A percentile compares a stretch with the other conserved stretches of the same genome.
phyloP scores from a whole-genome alignment of 2,888 invertebrate species.

The Petrolisthes cinctipes region DNA sequence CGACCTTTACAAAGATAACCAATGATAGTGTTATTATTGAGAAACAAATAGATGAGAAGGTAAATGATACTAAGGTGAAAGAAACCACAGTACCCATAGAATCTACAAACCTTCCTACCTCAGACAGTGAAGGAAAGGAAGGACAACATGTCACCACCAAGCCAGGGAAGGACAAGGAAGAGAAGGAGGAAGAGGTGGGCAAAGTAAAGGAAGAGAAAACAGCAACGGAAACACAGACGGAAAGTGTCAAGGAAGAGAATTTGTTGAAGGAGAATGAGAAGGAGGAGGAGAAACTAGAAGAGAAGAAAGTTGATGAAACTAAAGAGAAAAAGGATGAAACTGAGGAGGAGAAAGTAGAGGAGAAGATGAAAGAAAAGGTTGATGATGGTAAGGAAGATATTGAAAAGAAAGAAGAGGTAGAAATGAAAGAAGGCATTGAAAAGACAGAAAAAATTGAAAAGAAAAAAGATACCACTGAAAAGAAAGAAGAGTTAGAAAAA shows the following conservation, averaged over 20 bases:
- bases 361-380: neutral
- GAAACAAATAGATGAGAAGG: too few relatives aligned
- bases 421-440: neutral
- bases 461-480: neutral
- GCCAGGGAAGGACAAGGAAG: neutral
- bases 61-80: too few relatives aligned
- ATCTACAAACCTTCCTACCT: neutral
- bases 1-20: too few relatives aligned
- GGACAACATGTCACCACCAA: neutral
- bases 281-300: neutral
- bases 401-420: neutral
- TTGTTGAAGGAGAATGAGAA: neutral
- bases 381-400: neutral
- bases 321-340: constrained; percentile 9
- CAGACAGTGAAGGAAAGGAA: neutral
- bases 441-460: neutral
- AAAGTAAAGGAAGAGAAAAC: neutral
- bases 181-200: neutral
- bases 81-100: too few relatives aligned
- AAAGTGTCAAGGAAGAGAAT: neutral
- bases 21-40: too few relatives aligned
- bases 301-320: neutral
- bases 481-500: neutral
- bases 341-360: neutral
- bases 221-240: neutral